These are phyloP conservation scores for Axinella damicornis DNA, from an alignment of 37 sponge, comb jelly and placozoan species.

Conservation along the genomic window DNA sequence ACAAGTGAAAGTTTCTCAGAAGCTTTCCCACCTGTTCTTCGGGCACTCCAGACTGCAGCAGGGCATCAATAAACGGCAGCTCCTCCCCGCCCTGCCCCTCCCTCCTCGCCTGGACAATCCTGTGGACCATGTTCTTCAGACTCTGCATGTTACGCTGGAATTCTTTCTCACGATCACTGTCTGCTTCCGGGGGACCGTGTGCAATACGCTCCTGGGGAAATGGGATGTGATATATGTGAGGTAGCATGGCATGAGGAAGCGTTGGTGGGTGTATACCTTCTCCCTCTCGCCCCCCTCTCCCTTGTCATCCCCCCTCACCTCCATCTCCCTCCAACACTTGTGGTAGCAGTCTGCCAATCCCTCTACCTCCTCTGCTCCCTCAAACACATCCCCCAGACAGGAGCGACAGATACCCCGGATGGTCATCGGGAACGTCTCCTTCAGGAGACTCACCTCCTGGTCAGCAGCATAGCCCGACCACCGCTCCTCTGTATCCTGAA, in stretches of 20 bases:
- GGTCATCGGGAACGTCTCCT: constrained; percentile 67
- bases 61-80: constrained; percentile 69
- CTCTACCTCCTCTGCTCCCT: constrained; percentile 51
- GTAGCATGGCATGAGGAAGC: no score
- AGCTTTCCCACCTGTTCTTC: constrained; percentile 62
- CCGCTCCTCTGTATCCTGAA: constrained; percentile 14
- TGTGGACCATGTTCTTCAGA: constrained; percentile 25
- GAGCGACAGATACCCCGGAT: constrained; percentile 72
- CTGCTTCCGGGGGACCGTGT: constrained; percentile 42
- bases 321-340: constrained; percentile 51
- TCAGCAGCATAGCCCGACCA: constrained; percentile 20
- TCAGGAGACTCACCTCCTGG: constrained; percentile 26
- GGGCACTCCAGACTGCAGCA: constrained; percentile 50
- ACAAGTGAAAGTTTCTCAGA: no score
- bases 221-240: neutral
- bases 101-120: constrained; percentile 18
- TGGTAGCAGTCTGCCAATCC: constrained; percentile 65
- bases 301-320: constrained; percentile 10
- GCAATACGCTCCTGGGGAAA: constrained; percentile 15
- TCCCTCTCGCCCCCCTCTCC: neutral
- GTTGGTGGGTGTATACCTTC: no score
- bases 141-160: constrained; percentile 47
- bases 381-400: constrained; percentile 67
- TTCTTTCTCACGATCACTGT: constrained; percentile 63
- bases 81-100: constrained; percentile 29